Conservation (phyloP, 1,140 invertebrate genomes). For the Drosophila prosaltans region DNA sequence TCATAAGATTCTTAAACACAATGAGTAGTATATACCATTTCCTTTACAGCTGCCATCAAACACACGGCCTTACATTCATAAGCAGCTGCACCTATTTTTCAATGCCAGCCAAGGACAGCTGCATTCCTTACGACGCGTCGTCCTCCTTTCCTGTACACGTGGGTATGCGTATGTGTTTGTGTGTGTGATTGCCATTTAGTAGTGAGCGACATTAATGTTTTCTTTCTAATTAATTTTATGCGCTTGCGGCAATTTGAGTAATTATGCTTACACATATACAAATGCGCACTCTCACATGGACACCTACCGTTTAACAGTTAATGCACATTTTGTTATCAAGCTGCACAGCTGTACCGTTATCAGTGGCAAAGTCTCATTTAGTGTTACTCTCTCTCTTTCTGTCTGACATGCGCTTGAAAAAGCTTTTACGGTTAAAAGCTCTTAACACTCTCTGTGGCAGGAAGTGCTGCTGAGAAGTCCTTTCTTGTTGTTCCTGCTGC, state of each 20-base stretch:
- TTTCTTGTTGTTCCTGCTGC: conserved; percentile 48
- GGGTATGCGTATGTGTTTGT: background rate
- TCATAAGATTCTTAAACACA: conserved; percentile 7
- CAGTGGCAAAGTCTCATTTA: conserved; percentile 39
- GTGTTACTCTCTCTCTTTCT: background rate
- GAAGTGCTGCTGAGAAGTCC: conserved; percentile 44
- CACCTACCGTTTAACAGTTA: background rate
- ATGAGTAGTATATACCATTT: conserved; percentile 28
- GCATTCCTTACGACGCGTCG: conserved; percentile 22
- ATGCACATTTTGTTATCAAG: conserved; percentile 63
- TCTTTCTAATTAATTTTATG: conserved; percentile 71
- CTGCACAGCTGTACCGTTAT: conserved; percentile 73
- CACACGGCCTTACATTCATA: background rate
- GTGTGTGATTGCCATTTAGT: conserved; percentile 54
- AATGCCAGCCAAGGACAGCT: conserved; percentile 56
- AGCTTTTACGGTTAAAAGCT: conserved; percentile 41
- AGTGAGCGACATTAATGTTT: conserved; percentile 44
- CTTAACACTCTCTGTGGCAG: conserved; percentile 35
- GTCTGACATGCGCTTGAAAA: conserved; percentile 45
- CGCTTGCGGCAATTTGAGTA: conserved; percentile 61
- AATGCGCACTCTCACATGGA: conserved; percentile 13
- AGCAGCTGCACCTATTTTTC: conserved; percentile 47
- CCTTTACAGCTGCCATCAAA: conserved; percentile 22
- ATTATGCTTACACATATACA: conserved; percentile 41
- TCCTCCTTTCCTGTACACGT: background rate